Evolutionary conservation across 2,797 vertebrate species (phyloP), one percentile per base, ranked within the genome.

Genomic region (Betta splendens): DNA sequence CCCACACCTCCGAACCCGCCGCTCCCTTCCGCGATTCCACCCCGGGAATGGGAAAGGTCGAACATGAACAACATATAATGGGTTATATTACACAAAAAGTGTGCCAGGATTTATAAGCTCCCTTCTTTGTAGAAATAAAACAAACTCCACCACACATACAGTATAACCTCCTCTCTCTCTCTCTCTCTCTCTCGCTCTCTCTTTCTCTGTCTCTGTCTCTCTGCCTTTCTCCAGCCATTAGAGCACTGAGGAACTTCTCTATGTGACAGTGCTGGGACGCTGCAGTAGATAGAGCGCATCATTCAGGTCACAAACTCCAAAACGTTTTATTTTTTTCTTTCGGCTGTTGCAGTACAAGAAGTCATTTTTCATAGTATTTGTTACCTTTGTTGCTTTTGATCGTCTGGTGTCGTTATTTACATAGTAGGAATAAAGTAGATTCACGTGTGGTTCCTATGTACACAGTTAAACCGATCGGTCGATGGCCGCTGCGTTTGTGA

Each of bases 371-470:
- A 88, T 86, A 87, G 79, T 90, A 86, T 86, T 87, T 81, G 78
- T 89, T 90, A 81, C 72, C 79, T 88, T 91, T 92, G 90, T 91
- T 92, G 89, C 89, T 92, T 92, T 92, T 92, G 82, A 88, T 92
- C 86, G 77, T 90, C 87, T 81, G 89, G 77, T 86, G 83, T 89
- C 71, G 88, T 78, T 93, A 92, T 93, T 89, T 93, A 93, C 92
- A 93, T 72, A 72, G 86, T 89, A 92, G 73, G 87, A 91, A 89
- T 90, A 91, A 90, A 89, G 90, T 88, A 79, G 77, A 89, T 86
- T 85, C 79, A 80, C 84, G 79, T 85, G 84, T 87, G 85, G 85
- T 73, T 90, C 73, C 49, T 93, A 93, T 93, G 83, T 93, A 93
- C 92, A 93, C 44, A 45, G 64, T 85, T 88, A 69, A 77, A 88